Conservation (phyloP, 2,888 invertebrate genomes). For the Tinea pellionella region DNA sequence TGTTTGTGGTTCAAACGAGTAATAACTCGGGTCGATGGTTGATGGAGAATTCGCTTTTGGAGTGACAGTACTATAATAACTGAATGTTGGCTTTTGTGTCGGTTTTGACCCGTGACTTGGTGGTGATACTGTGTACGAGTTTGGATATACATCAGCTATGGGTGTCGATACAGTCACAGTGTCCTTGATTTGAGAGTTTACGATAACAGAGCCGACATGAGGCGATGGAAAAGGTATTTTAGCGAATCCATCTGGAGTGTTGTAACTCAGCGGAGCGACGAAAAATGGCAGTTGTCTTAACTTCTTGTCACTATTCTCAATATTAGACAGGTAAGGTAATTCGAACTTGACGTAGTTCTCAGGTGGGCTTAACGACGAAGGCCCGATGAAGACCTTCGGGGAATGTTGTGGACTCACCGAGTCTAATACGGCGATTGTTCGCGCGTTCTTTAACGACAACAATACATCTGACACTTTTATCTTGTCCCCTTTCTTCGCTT, state of each 20-base stretch:
- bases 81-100: slow-evolving; percentile 50
- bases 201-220: slow-evolving; percentile 87
- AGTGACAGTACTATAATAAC: slow-evolving; percentile 50
- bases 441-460: slow-evolving; percentile 74
- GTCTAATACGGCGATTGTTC: slow-evolving; percentile 82
- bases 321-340: slow-evolving; percentile 81
- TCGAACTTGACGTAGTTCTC: slow-evolving; percentile 83
- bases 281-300: slow-evolving; percentile 84
- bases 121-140: slow-evolving; percentile 32
- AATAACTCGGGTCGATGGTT: slow-evolving; percentile 42
- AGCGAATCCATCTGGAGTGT: slow-evolving; percentile 84
- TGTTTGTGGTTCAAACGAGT: slow-evolving; percentile 54
- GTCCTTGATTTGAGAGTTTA: slow-evolving; percentile 67
- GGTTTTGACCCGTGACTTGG: slow-evolving; percentile 28
- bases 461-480: slow-evolving; percentile 78
- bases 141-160: slow-evolving; percentile 27
- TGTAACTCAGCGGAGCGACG: slow-evolving; percentile 86
- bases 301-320: slow-evolving; percentile 78
- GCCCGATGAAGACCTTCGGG: slow-evolving; percentile 85
- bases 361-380: slow-evolving; percentile 77
- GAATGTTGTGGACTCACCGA: slow-evolving; percentile 74
- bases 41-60: slow-evolving; percentile 33
- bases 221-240: slow-evolving; percentile 89
- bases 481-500: slow-evolving; percentile 49
- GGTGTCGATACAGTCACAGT: slow-evolving; percentile 25